Evolutionary conservation across 2,113 vertebrate species (phyloP).

Genomic region (Antidorcas marsupialis): DNA sequence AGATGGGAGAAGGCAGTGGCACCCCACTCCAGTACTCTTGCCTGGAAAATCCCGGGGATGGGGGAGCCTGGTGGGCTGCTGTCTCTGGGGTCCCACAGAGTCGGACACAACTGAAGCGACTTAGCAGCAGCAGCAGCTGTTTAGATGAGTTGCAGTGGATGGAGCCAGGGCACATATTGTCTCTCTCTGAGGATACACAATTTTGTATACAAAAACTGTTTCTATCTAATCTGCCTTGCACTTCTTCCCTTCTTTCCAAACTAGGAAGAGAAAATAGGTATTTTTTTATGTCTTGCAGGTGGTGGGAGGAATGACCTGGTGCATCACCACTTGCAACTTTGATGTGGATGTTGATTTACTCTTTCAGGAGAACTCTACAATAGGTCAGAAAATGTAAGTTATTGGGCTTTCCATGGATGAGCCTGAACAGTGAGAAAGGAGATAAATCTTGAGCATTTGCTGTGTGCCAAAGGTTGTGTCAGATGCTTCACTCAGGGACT

Average conservation of each 20-base stretch:
- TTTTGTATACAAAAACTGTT: background rate
- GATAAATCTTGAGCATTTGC: background rate
- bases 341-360: conserved; percentile 96
- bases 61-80: background rate
- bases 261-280: background rate
- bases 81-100: background rate
- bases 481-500: background rate
- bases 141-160: background rate
- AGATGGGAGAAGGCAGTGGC: background rate
- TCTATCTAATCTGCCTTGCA: background rate
- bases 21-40: background rate
- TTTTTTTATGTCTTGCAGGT: conserved; percentile 83
- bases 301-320: conserved; percentile 99
- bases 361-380: conserved; percentile 99
- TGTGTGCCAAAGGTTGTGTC: background rate
- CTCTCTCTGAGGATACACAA: background rate
- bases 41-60: background rate
- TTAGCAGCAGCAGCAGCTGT: background rate
- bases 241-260: background rate
- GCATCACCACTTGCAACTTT: conserved; percentile 97
- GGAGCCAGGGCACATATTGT: background rate
- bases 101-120: fast-evolving
- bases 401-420: background rate
- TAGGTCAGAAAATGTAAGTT: conserved; percentile 98
- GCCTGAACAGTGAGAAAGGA: background rate